These are phyloP conservation scores for Caloenas nicobarica DNA, from an alignment of 2,113 vertebrate species.

Conservation along the genomic window DNA sequence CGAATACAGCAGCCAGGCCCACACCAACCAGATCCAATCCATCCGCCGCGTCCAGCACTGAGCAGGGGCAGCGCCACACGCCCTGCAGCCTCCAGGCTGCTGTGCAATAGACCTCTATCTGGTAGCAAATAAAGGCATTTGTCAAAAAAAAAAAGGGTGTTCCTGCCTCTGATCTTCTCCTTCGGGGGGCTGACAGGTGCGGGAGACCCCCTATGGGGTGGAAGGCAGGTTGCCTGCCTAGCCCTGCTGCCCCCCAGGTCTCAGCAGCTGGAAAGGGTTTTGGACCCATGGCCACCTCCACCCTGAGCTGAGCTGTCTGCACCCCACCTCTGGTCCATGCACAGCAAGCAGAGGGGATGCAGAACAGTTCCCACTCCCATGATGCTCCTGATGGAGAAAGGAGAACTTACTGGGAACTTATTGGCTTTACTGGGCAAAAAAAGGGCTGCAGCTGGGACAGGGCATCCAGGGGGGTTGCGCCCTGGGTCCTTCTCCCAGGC, in stretches of 20 bases:
- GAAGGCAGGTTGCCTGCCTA: background rate
- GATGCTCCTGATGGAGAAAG: background rate
- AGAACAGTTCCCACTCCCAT: rapidly evolving
- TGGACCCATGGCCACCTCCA: rapidly evolving
- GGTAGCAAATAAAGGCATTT: conserved; percentile 76
- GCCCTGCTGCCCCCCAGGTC: background rate
- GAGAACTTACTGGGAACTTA: background rate
- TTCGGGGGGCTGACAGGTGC: rapidly evolving
- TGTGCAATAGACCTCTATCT: conserved; percentile 53
- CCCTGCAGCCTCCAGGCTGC: conserved; percentile 25
- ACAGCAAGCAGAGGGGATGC: background rate
- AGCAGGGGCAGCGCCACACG: conserved; percentile 7
- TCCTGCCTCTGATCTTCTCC: background rate
- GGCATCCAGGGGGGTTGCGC: background rate
- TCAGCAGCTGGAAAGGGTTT: background rate
- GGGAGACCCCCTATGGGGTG: background rate
- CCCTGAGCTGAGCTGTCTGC: background rate
- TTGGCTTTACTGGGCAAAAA: background rate
- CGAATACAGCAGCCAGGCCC: conserved; percentile 92
- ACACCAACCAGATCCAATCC: conserved; percentile 96
- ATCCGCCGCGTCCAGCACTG: conserved; percentile 95
- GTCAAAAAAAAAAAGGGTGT: conserved; percentile 31
- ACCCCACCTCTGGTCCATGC: background rate
- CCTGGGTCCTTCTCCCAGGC: background rate
- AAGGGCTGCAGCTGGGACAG: background rate